Evolutionary conservation across 1,140 invertebrate genomes (phyloP).

Genomic region (Stegodyphus mimosarum): DNA sequence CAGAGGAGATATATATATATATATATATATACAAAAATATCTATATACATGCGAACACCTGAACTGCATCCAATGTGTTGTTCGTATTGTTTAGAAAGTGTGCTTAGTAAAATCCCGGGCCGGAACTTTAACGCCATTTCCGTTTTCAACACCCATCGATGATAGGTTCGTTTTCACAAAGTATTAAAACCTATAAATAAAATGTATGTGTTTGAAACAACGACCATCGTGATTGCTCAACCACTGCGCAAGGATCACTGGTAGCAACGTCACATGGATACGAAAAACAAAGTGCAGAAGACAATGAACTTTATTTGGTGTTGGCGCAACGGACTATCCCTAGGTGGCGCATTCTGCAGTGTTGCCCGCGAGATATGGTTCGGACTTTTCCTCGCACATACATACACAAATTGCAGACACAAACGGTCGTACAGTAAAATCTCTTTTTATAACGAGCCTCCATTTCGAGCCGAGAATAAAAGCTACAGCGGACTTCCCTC

Average conservation of each 20-base stretch:
- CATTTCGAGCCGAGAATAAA: too few relatives aligned
- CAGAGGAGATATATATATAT: slow-evolving; percentile 49
- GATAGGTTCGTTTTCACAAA: slow-evolving; percentile 40
- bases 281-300: neutral
- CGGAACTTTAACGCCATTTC: slow-evolving; percentile 43
- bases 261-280: slow-evolving; percentile 1
- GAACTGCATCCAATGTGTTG: slow-evolving; percentile 42
- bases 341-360: slow-evolving; percentile 1
- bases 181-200: slow-evolving; percentile 20
- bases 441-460: too few relatives aligned
- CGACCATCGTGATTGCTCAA: slow-evolving; percentile 17
- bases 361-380: slow-evolving; percentile 7
- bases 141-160: neutral
- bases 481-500: too few relatives aligned
- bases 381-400: slow-evolving; percentile 24
- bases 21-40: slow-evolving; percentile 31
- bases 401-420: neutral
- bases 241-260: neutral
- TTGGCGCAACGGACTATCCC: neutral
- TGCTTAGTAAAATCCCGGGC: slow-evolving; percentile 45
- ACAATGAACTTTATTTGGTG: neutral
- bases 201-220: slow-evolving; percentile 33
- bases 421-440: slow-evolving; percentile 2
- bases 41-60: slow-evolving; percentile 14
- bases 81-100: slow-evolving; percentile 58